phyloP scores from a whole-genome alignment of 2,797 vertebrate genomes.

The Etheostoma nigrum region DNA sequence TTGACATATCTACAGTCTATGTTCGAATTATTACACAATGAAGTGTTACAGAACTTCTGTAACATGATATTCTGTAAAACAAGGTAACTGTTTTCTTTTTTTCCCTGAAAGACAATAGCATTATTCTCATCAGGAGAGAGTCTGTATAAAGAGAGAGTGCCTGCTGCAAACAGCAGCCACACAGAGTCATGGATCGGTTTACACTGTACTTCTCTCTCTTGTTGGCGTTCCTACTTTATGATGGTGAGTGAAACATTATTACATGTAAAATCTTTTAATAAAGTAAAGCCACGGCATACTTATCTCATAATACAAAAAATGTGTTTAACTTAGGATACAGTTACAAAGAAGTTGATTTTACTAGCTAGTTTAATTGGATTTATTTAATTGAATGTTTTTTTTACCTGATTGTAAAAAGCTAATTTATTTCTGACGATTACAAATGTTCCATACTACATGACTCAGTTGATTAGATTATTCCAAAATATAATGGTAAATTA shows the following conservation, averaged over 20 bases:
- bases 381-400: too few relatives aligned
- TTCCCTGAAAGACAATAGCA: slow-evolving; percentile 31
- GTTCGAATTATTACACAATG: neutral
- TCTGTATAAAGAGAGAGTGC: neutral
- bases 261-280: neutral
- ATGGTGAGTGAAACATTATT: slow-evolving; percentile 51
- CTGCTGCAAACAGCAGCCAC: neutral
- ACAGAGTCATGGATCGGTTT: slow-evolving; percentile 45
- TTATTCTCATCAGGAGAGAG: neutral
- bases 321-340: neutral
- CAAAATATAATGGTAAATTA: too few relatives aligned
- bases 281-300: neutral
- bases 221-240: slow-evolving; percentile 6
- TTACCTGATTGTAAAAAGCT: too few relatives aligned
- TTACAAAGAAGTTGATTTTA: neutral
- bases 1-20: slow-evolving; percentile 11
- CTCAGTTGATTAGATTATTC: too few relatives aligned
- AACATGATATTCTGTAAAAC: slow-evolving; percentile 25
- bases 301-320: neutral
- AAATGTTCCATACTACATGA: too few relatives aligned
- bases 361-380: neutral
- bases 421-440: too few relatives aligned
- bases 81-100: neutral
- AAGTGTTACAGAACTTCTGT: slow-evolving; percentile 2
- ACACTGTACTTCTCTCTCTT: slow-evolving; percentile 19